Conservation (phyloP, 1,140 invertebrate genomes). For the Trichonephila inaurata region DNA sequence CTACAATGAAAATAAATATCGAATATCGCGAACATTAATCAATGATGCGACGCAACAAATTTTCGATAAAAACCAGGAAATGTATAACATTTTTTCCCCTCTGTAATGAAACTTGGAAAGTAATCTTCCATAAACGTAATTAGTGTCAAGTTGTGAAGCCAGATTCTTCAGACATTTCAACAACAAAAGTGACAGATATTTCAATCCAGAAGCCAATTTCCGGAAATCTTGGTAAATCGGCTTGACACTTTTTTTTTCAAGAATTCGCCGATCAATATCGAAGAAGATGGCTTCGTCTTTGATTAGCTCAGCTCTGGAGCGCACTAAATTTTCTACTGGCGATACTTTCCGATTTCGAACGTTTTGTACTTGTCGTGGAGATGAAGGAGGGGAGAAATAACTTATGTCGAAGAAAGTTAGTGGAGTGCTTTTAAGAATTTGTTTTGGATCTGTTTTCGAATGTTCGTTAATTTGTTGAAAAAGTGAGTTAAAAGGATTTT, state of each 20-base stretch:
- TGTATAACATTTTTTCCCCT: not conserved
- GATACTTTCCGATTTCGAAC: not conserved
- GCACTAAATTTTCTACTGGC: not conserved
- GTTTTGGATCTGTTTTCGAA: too few species aligned
- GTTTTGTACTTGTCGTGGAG: not conserved
- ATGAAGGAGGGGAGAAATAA: not conserved
- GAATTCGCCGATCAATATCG: not conserved
- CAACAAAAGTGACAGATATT: slow-evolving; percentile 39
- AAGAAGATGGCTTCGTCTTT: not conserved
- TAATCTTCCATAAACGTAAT: slow-evolving; percentile 17
- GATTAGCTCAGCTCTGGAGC: not conserved
- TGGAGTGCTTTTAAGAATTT: not conserved
- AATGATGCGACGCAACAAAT: not conserved
- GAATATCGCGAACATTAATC: not conserved
- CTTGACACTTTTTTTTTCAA: slow-evolving; percentile 8
- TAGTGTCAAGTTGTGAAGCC: slow-evolving; percentile 21
- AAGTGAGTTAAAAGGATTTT: too few species aligned
- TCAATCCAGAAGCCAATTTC: slow-evolving; percentile 47
- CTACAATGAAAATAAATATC: not conserved
- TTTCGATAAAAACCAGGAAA: slow-evolving; percentile 7
- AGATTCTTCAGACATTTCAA: slow-evolving; percentile 6
- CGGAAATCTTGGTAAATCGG: slow-evolving; percentile 53
- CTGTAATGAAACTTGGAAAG: not conserved
- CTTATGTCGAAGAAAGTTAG: not conserved
- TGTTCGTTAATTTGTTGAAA: too few species aligned